phyloP scores from a whole-genome alignment of 2,888 invertebrate species.

The Hyalella azteca region DNA sequence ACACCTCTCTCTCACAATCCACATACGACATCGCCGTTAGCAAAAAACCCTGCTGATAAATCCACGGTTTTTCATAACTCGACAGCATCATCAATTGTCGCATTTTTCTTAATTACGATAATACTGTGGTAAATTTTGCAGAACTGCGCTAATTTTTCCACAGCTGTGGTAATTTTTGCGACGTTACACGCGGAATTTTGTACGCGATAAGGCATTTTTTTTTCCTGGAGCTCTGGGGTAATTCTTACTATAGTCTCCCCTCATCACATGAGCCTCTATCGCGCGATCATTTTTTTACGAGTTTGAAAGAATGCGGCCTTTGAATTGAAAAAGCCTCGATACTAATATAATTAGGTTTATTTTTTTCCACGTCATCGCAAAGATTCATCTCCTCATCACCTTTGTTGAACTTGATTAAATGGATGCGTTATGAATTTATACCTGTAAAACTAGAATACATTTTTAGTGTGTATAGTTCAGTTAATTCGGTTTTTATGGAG shows the following conservation, averaged over 20 bases:
- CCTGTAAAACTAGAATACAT: no score
- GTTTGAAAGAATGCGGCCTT: neutral
- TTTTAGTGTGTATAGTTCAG: no score
- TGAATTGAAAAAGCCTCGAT: neutral
- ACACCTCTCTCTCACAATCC: no score
- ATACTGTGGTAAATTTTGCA: neutral
- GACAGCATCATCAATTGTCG: slow-evolving; percentile 5
- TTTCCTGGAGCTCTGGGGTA: neutral
- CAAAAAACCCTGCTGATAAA: neutral
- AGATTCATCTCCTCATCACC: no score
- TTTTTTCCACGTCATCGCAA: no score
- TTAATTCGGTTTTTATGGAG: no score
- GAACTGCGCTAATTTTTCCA: neutral
- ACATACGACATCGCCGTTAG: no score
- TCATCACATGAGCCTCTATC: neutral
- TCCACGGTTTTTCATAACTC: neutral
- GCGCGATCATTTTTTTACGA: neutral
- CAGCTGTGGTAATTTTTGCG: neutral
- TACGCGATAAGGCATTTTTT: neutral
- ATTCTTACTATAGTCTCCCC: neutral
- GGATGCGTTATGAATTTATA: no score
- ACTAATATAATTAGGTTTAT: neutral
- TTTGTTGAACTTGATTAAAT: no score
- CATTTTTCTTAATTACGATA: slow-evolving; percentile 26
- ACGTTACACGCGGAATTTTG: neutral